Percentiles rank a stretch among this genome's conserved stretches.
These are phyloP conservation scores for Dryobota labecula DNA, from an alignment of 2,888 invertebrate genomes.

Conservation along the genomic window DNA sequence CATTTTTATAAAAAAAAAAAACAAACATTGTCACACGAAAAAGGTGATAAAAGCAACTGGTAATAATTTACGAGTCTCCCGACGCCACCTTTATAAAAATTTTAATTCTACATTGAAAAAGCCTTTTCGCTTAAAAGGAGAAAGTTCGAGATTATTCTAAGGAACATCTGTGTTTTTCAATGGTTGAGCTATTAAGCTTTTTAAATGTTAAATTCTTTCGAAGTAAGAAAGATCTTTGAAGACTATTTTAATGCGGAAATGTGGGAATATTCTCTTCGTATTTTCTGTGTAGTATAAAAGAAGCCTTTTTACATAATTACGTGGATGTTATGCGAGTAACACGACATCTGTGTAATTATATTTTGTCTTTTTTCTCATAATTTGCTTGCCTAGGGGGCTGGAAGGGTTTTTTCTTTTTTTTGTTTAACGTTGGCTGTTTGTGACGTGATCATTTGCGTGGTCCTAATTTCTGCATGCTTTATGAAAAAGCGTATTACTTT, in stretches of 20 bases:
- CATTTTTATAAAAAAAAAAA: constrained; percentile 53
- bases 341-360: constrained; percentile 18
- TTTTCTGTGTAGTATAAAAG: constrained; percentile 9
- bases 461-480: constrained; percentile 14
- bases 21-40: constrained; percentile 52
- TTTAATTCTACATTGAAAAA: constrained; percentile 61
- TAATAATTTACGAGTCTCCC: constrained; percentile 58
- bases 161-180: constrained; percentile 63
- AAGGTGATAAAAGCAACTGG: constrained; percentile 60
- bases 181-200: constrained; percentile 59
- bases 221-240: constrained; percentile 47
- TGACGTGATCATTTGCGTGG: constrained; percentile 16
- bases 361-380: constrained; percentile 22
- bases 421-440: constrained; percentile 8
- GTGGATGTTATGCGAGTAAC: constrained; percentile 19
- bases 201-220: constrained; percentile 58
- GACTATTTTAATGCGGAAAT: constrained; percentile 50
- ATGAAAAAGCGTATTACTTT: constrained; percentile 8
- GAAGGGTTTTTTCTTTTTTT: neutral
- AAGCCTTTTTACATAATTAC: constrained; percentile 27
- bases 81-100: constrained; percentile 54
- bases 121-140: constrained; percentile 48
- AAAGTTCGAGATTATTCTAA: constrained; percentile 56
- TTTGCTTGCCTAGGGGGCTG: constrained; percentile 10
- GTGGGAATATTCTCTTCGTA: constrained; percentile 20